Percentiles rank a stretch among this genome's conserved stretches.
phyloP scores from a whole-genome alignment of 2,113 vertebrate genomes.

The Psophia crepitans region DNA sequence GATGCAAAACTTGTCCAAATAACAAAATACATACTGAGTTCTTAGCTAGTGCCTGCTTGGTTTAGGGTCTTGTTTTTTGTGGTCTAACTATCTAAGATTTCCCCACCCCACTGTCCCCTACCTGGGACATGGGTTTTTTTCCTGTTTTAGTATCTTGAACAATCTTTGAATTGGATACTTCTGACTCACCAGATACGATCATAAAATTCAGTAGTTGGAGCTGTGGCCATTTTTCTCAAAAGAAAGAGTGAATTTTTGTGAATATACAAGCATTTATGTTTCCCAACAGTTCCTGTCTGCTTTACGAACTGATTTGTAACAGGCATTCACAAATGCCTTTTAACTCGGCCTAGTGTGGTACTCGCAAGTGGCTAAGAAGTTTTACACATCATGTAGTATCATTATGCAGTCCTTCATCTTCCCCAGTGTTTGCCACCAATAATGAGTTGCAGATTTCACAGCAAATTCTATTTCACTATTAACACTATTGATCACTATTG shows the following conservation, averaged over 20 bases:
- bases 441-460: background rate
- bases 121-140: background rate
- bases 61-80: background rate
- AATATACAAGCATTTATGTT: background rate
- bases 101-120: background rate
- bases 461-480: background rate
- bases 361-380: background rate
- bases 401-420: background rate
- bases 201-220: background rate
- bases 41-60: background rate
- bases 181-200: fast-evolving
- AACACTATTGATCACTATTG: too few species aligned
- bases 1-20: background rate
- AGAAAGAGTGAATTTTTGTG: background rate
- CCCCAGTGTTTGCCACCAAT: background rate
- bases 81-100: background rate
- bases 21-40: background rate
- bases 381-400: background rate
- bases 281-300: background rate
- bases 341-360: background rate
- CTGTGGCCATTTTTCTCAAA: background rate
- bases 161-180: background rate
- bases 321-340: background rate
- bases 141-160: background rate
- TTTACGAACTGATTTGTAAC: background rate